Evolutionary conservation across 2,888 invertebrate species (phyloP), one percentile per base, ranked within the genome.

Genomic region (Watsonalla binaria): DNA sequence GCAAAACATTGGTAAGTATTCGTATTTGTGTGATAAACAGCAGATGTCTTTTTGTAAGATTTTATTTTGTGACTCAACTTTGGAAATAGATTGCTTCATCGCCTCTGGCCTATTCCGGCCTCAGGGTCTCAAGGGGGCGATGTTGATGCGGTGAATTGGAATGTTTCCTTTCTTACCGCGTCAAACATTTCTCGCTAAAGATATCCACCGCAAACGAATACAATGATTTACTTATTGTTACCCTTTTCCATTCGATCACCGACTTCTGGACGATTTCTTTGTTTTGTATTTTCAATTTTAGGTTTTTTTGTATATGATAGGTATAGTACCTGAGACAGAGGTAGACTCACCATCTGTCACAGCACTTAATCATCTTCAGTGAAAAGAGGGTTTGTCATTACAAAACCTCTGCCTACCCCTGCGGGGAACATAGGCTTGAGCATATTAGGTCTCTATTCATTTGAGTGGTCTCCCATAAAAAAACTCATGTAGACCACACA

Each of bases 11-110:
- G 2, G 24, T 24, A 24, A 24, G 24, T 24, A 24, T 24, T 1
- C 24, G 24, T 24, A 24, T 24, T 24, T 2, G 24, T 24, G 24
- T 24, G 24, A 24, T 2, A 24, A 24, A 24, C 4, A 24, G 4
- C 4, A 24, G 24, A 24, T 24, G 24, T 2, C 24, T 4, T 24
- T 24, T 24, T 24, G 24, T 24, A 24, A 24, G 24, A 24, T 24
- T 24, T 24, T 24, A 24, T 24, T 24, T 1, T 24, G 13, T 52
- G 59, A 51, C 46, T 53, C 56, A 59, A 62, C 62, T 59, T 52
- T 52, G 60, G 59, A 64, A 63, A 70, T 74, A 77, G 74, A 80
- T 80, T 76, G 75, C 70, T 71, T 72, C 64, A 65, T 62, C 56
- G 64, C 73, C 65, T 57, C 61, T 49, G 71, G 76, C 72, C 54